Base-by-base conservation (phyloP, 2,113 vertebrate species). In the Pseudorasbora parva region DNA sequence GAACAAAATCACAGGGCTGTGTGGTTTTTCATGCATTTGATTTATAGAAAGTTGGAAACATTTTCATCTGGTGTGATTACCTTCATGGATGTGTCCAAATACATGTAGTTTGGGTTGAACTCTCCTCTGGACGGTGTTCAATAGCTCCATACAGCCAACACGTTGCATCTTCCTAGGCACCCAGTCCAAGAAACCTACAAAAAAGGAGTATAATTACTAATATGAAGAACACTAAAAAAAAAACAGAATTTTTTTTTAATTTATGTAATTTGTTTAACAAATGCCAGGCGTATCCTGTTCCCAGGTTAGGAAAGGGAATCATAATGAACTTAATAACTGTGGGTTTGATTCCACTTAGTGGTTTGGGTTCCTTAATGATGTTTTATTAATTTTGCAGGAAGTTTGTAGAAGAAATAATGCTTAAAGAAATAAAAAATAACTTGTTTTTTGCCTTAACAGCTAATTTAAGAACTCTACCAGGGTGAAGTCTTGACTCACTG, bases 121-220 rank as follows among this genome's bases (percentile, higher is more conserved):
- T 81, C 97, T 94, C 82, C 96, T 95, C 94, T 99, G 97, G 83
- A 99, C 97, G 0, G 97, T 98, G 92, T 98, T 98, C 62, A 98
- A 94, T 64, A 99, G 93, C 91, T 99, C 97, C 93, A 99, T 96
- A 17, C 97, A 99, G 15, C 97, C 97, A 25, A 98, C 97, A 5
- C 97, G 93, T 90, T 99, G 97, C 96, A 99, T 97, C 93, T 98
- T 98, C 93, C 97, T 97, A 9, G 97, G 97, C 78, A 99, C 97
- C 97, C 97, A 99, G 92, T 99, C 97, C 90, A 99, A 93, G 88
- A 99, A 99, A 82, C 97, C 97, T 98, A 92, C 3, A 37, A 81
- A 86, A 51, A 87, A 71, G 47, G 78, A 49, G 45, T 49, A 1
- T 23, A 43, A 33, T 25, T 77, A 51, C 45, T 4, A 23, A 84